Evolutionary conservation across 2,113 vertebrate species (phyloP), one percentile per base, ranked within the genome.

Genomic region (Ailuropoda melanoleuca): DNA sequence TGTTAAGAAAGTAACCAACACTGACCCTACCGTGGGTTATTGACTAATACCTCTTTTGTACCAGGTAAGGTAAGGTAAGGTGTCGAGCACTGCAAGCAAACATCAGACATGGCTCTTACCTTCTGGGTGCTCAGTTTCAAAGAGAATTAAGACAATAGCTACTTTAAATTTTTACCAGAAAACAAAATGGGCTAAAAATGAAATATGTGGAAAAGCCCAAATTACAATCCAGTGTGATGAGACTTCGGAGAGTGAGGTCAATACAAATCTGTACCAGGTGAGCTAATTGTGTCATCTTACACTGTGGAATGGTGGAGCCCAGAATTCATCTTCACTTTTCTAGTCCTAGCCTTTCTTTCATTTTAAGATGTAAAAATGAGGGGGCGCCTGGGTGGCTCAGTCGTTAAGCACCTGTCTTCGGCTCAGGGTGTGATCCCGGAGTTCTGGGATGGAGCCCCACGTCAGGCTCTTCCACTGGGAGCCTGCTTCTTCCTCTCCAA

Each of bases 291-390:
- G 15, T 18, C 13, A 10, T 85, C n/a, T 75, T 21, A 46, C 62
- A 34, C 19, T 10, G 3, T 53, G 10, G 21, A 64, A 29, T 39
- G 8, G 6, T 18, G 34, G 8, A 29, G 6, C 21, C 37, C 53
- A 10, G 15, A 46, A 77, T 92, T 88, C 56, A 93, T 55, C 34
- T 53, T 37, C 43, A 0, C 7, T 87, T 39, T 82, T 86, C 43
- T 56, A 29, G 43, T 80, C 14, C 31, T 74, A 62, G 14, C 2
- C 24, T 88, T 11, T 1, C 24, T 90, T 11, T 84, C 12, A 21
- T 66, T 89, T 90, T 95, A 93, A 95, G 56, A 83, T 55, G 8
- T 3, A 85, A 11, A 92, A 88, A 56, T 85, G 31, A 97, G 8
- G 3, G 43, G 43, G 43, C 43, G 43, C 43, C 43, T 43, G 5